Evolutionary conservation across 2,797 vertebrate genomes (phyloP), one percentile per base, ranked within the genome.

Genomic region (Lutra lutra): DNA sequence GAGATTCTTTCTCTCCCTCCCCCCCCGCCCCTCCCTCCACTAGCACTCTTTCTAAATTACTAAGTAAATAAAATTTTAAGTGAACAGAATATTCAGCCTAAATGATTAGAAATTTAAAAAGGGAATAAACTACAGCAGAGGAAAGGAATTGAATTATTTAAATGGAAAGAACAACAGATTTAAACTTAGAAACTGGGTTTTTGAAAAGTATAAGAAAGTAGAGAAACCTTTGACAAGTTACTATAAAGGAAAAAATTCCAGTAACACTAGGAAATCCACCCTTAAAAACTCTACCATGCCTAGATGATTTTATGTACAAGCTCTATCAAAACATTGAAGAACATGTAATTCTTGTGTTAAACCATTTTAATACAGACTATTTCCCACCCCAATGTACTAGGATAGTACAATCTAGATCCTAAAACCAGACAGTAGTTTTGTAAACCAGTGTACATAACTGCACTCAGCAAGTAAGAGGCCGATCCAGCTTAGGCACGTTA

Each of bases 91-190:
- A 66, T 66, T 15, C 32, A 66, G 32, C 62, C 29, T 66, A 93
- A 29, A 23, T 86, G n/a, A 89, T 86, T 96, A 88, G 48, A 97
- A 90, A 68, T 66, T 84, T 29, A 62, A 92, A 86, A 86, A 29
- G 11, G 18, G 88, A 96, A 84, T 79, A 82, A 72, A 54, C 40
- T 77, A 92, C 75, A 96, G 4, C 79, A 66, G 48, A 85, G 94
- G 48, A 72, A 87, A 91, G 11, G 21, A n/a, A 68, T 87, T 75
- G 62, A 43, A 66, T 88, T 88, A n/a, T 94, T 94, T 92, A 88
- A 94, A 43, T 89, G 40, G 68, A 23, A 89, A 54, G 58, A 94
- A 92, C 27, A 77, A 1, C 89, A 93, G 29, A 80, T 82, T 96
- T 79, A 78, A 90, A 21, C 73, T 66, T 66, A 88, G 25, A 82